A percentile compares a stretch with the other conserved stretches of the same genome.
These are phyloP conservation scores for Drosophila pseudotakahashii DNA, from an alignment of 2,888 invertebrate genomes.

Conservation along the genomic window DNA sequence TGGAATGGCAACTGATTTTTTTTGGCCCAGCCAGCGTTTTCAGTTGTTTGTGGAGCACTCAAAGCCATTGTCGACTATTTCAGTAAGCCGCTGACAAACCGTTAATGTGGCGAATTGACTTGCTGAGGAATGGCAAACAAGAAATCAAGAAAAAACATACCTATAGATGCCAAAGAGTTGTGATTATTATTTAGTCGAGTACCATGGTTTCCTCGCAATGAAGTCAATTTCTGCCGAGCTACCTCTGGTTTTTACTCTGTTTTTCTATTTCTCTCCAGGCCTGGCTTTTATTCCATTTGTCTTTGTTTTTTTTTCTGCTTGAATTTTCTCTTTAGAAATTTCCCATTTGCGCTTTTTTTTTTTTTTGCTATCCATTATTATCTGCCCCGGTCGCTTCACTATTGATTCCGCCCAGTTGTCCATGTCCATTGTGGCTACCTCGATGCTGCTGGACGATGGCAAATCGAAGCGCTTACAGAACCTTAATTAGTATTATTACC, in stretches of 20 bases:
- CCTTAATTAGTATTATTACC: conserved; percentile 75
- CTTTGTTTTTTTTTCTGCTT: conserved; percentile 22
- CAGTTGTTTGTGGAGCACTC: conserved; percentile 41
- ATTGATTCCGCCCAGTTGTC: conserved; percentile 60
- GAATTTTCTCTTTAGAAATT: conserved; percentile 70
- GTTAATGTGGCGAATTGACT: conserved; percentile 69
- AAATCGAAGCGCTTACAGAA: conserved; percentile 42
- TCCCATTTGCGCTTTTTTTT: conserved; percentile 52
- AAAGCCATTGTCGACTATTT: conserved; percentile 39
- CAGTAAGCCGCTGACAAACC: conserved; percentile 42
- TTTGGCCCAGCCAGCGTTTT: conserved; percentile 22
- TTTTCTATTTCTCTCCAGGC: conserved; percentile 7
- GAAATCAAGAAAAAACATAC: not conserved
- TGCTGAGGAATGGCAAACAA: conserved; percentile 36
- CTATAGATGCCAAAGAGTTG: conserved; percentile 41
- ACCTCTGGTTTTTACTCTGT: conserved; percentile 26
- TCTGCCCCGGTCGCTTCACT: conserved; percentile 53
- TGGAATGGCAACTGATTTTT: conserved; percentile 30
- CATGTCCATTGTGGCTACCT: conserved; percentile 29
- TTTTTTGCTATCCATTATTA: conserved; percentile 42
- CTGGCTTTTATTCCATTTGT: conserved; percentile 16
- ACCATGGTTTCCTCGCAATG: conserved; percentile 41
- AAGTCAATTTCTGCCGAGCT: conserved; percentile 41
- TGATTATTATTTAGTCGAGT: conserved; percentile 35
- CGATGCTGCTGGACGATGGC: conserved; percentile 24